These are phyloP conservation scores for Hemistola chrysoprasaria DNA, from an alignment of 2,888 invertebrate species.

Conservation along the genomic window DNA sequence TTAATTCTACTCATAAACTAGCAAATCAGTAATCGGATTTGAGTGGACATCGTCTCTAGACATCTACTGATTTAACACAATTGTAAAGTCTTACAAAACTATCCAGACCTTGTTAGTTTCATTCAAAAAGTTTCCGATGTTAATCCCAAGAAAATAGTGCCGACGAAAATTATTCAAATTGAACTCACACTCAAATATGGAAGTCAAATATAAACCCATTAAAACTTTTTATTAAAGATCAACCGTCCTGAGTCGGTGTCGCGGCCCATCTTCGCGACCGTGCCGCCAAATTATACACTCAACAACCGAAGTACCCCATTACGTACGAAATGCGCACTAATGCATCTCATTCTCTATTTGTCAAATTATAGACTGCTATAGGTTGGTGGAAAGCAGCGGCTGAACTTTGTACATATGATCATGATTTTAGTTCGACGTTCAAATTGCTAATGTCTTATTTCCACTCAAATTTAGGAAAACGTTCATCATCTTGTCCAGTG, in stretches of 20 bases:
- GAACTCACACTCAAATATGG: slow-evolving; percentile 41
- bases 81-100: too few relatives aligned
- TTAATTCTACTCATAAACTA: too few relatives aligned
- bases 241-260: slow-evolving; percentile 41
- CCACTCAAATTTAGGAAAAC: too few relatives aligned
- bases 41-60: too few relatives aligned
- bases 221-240: slow-evolving; percentile 60
- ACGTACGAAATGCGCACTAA: slow-evolving; percentile 74
- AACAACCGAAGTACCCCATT: slow-evolving; percentile 64
- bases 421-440: too few relatives aligned
- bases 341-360: slow-evolving; percentile 81
- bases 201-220: slow-evolving; percentile 49
- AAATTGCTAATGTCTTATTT: too few relatives aligned
- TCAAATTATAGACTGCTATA: slow-evolving; percentile 73
- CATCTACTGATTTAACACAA: too few relatives aligned
- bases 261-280: slow-evolving; percentile 66
- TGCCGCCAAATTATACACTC: slow-evolving; percentile 72
- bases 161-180: slow-evolving; percentile 9
- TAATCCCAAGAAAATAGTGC: background rate
- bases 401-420: background rate
- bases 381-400: slow-evolving; percentile 5
- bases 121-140: too few relatives aligned
- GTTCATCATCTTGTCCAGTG: too few relatives aligned
- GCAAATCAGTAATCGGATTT: too few relatives aligned
- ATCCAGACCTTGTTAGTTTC: background rate